Percentiles rank a stretch among this genome's conserved stretches.
Conservation (phyloP, 2,888 invertebrate species). For the Amiota mariae region DNA sequence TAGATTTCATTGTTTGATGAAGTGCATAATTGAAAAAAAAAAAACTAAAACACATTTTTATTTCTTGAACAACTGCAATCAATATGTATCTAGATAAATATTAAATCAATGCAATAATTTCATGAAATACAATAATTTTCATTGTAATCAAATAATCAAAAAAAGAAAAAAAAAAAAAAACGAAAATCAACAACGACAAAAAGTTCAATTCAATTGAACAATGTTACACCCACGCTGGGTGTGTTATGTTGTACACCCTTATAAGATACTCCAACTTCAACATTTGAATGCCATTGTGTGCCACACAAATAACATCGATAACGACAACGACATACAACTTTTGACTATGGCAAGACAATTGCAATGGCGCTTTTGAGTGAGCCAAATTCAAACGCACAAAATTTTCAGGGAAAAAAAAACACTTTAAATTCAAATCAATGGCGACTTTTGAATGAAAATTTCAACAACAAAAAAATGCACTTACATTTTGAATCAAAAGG, state of each 20-base stretch:
- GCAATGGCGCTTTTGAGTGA: not conserved
- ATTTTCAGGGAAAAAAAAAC: not conserved
- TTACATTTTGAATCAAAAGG: not conserved
- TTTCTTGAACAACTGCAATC: not conserved
- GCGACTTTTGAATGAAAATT: not conserved
- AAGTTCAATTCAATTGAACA: conserved; percentile 15
- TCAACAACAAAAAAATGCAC: not conserved
- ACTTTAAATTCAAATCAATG: conserved; percentile 45
- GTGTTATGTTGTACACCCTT: no score
- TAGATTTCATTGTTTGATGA: no score
- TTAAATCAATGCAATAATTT: no score
- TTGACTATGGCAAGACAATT: not conserved
- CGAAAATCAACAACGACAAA: conserved; percentile 9
- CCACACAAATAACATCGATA: not conserved
- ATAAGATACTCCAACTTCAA: no score
- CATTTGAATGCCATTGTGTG: not conserved
- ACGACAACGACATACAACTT: not conserved
- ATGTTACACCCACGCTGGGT: no score
- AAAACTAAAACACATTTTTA: no score
- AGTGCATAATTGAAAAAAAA: no score
- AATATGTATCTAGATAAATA: not conserved
- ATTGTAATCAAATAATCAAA: no score
- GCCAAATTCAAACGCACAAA: conserved; percentile 13
- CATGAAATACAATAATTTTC: no score
- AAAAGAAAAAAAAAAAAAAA: no score